Evolutionary conservation across 2,113 vertebrate genomes (phyloP), one percentile per base, ranked within the genome.

Genomic region (Forbesichthys papilliferus): DNA sequence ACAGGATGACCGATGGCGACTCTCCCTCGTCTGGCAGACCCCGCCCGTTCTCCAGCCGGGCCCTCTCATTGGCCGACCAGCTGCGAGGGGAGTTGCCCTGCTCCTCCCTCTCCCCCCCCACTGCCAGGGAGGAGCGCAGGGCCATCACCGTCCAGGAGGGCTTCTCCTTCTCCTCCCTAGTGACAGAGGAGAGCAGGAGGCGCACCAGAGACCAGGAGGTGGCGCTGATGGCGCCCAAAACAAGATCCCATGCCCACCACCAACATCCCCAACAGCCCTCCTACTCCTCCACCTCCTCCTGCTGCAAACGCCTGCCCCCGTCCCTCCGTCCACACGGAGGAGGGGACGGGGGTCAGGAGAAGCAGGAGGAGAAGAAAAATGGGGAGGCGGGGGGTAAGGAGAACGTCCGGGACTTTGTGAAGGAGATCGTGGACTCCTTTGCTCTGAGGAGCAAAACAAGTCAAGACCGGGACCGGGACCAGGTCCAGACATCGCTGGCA

Each of bases 371-470:
- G 51, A 86, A 81, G 84, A 85, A 73, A n/a, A 79, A 93, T 20
- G 93, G 89, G 59, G 88, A 81, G 84, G 84, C 65, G 59, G 88
- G 81, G 83, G 84, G 65, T 4, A 70, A 70, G 14, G 93, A 96
- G 83, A 94, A 90, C 0, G 94, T 97, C 36, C 98, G 95, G 10
- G 83, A 94, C 82, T 99, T 99, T 87, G 97, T 99, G 33, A 96
- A 90, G 90, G 96, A 98, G 86, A 98, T 99, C 62, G 96, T 99
- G 51, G 97, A 94, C 63, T 95, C 96, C 0, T 92, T 94, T 59
- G 96, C 94, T 4, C 91, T 96, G 57, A 97, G 94, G 88, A 95
- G 89, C 88, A 96, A 98, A 84, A 93, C 95, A 81, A 88, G 87
- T 34, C 93, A 92, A 68, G 89, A 80, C 54, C 94, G 92, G 51